Evolutionary conservation across 30 jellyfish, hydroid and myxozoan species (phyloP).

Genomic region (Turritopsis dohrnii): DNA sequence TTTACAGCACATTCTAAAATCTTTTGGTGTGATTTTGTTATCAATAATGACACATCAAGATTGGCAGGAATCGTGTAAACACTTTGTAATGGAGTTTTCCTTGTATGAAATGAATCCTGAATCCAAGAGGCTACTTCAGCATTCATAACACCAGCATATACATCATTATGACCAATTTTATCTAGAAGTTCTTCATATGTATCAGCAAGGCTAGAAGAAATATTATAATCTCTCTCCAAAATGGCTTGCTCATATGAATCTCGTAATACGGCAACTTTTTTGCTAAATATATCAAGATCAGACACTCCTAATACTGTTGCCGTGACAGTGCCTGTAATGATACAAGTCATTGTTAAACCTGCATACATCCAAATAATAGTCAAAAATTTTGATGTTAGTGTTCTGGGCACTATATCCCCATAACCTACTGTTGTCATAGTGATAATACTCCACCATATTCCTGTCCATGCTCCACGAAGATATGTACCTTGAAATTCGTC

Average conservation of each 20-base stretch:
- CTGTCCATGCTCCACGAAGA: neutral
- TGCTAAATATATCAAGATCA: constrained; percentile 2
- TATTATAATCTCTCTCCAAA: neutral
- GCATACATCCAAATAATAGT: neutral
- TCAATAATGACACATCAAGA: neutral
- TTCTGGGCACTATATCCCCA: constrained; percentile 11
- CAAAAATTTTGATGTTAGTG: neutral
- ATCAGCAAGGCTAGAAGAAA: neutral
- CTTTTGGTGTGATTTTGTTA: neutral
- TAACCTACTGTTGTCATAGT: constrained; percentile 16
- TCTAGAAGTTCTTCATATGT: neutral
- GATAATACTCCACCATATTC: constrained; percentile 11
- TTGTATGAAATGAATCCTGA: neutral
- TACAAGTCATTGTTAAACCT: neutral
- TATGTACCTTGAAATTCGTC: neutral
- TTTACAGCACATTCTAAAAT: neutral
- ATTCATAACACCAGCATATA: constrained; percentile 13
- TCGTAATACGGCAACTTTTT: too few species aligned
- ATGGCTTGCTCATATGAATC: neutral
- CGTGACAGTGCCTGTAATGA: constrained; percentile 7
- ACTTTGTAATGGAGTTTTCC: neutral
- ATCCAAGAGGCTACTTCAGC: constrained; percentile 3
- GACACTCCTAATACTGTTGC: neutral
- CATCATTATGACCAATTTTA: neutral
- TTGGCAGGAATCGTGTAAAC: constrained; percentile 11